Evolutionary conservation across 2,888 invertebrate species (phyloP).

Genomic region (Metallyticus violacea): DNA sequence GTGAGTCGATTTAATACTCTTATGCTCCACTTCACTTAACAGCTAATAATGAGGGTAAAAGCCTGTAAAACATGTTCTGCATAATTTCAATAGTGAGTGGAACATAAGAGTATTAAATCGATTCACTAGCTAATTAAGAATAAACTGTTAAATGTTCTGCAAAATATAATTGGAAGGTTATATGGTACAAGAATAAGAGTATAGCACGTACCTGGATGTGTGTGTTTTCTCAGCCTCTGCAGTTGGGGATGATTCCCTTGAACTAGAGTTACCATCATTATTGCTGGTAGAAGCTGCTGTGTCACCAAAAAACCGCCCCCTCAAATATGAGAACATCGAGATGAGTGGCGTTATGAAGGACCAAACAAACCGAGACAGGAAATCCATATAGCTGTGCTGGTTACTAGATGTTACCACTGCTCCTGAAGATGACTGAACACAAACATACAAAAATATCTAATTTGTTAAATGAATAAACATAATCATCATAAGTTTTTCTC

Average conservation of each 20-base stretch:
- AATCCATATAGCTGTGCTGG: not conserved
- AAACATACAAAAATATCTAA: not conserved
- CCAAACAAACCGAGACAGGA: slow-evolving; percentile 56
- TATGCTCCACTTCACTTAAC: no score
- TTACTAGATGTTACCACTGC: not conserved
- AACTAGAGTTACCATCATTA: not conserved
- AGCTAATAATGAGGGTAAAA: no score
- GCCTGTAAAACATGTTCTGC: no score
- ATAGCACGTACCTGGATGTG: not conserved
- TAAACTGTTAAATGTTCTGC: no score
- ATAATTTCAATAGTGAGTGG: no score
- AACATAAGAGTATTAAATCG: no score
- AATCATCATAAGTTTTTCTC: no score
- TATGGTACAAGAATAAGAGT: no score
- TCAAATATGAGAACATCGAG: slow-evolving; percentile 54
- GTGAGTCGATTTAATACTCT: no score
- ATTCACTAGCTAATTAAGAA: no score
- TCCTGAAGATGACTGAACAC: not conserved
- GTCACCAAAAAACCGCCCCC: slow-evolving; percentile 40
- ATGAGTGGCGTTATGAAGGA: slow-evolving; percentile 59
- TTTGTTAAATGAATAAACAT: no score
- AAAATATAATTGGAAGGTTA: no score
- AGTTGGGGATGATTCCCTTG: not conserved
- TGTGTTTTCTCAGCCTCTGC: not conserved
- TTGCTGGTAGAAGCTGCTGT: slow-evolving; percentile 20